Conservation (phyloP, 2,113 vertebrate genomes). For the Nymphicus hollandicus region DNA sequence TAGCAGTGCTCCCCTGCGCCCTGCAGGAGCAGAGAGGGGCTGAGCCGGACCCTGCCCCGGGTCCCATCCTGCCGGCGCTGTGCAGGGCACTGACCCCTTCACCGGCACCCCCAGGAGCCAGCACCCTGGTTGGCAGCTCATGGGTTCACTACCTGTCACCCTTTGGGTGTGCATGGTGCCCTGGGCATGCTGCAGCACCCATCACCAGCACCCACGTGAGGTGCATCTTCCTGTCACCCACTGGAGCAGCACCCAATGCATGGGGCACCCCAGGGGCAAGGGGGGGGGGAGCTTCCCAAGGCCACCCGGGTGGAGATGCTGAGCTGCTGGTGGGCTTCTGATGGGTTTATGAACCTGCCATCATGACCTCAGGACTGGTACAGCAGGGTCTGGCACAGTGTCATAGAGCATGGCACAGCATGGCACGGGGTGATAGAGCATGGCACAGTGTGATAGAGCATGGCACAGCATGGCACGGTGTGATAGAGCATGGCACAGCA, state of each 20-base stretch:
- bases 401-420: too few species aligned
- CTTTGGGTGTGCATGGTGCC: background rate
- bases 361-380: background rate
- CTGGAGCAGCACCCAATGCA: rapidly evolving
- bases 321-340: background rate
- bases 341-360: too few species aligned
- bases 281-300: too few species aligned
- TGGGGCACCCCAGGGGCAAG: background rate
- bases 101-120: rapidly evolving
- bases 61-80: background rate
- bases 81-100: background rate
- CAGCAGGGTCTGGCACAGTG: rapidly evolving
- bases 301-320: rapidly evolving
- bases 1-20: conserved; percentile 91
- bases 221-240: background rate
- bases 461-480: too few species aligned
- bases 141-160: background rate
- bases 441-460: rapidly evolving
- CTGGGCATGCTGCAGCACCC: background rate
- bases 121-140: rapidly evolving
- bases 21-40: conserved; percentile 53
- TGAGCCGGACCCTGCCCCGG: background rate
- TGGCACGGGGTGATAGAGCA: rapidly evolving
- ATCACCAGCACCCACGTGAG: rapidly evolving
- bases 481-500: too few species aligned